Base-by-base conservation (phyloP, 2,888 invertebrate genomes). In the Chalcis sispes region DNA sequence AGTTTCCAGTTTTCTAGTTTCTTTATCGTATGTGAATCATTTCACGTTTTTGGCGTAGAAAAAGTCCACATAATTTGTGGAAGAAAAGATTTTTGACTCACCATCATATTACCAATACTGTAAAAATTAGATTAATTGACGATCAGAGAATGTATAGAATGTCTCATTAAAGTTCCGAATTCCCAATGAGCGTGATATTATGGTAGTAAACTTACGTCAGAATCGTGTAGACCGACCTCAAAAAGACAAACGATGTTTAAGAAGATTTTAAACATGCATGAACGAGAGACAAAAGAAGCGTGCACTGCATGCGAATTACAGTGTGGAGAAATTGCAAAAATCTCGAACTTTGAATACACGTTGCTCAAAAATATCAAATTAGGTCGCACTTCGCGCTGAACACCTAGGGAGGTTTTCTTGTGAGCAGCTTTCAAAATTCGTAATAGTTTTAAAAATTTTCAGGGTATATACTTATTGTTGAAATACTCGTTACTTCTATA, bases 251-350 rank as follows among this genome's bases (percentile, higher is more conserved):
- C 15, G 13, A 7, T 46, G 13, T n/a, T 46, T 15, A 15, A 46
- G 4, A n/a, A 7, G n/a, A 46, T 46, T 7, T n/a, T 46, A n/a
- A 46, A 15, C n/a, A 46, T 8, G 36, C 5, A 36, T 4, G 10
- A 15, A 15, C n/a, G 46, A 46, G 46, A n/a, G 4, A 2, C 2
- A 46, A 46, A 46, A 46, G 13, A 46, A 2, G 2, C 13, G 8
- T 46, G n/a, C 4, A 7, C 2, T 23, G 3, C 25, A 1, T 52
- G 1, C 0, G 10, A 52, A 52, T 23, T 10, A 52, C 23, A 20
- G 5, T 7, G 8, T 65, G 27, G 48, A 46, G n/a, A n/a, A 65
- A 65, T 50, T 27, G 15, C 1, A 10, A 50, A 65, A 50, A 65
- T 65, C 8, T 7, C 3, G 13, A 61, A 40, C 61, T 61, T 61